A percentile compares a stretch with the other conserved stretches of the same genome.
Evolutionary conservation across 2,888 invertebrate genomes (phyloP).

Genomic region (Ophion ellenae): DNA sequence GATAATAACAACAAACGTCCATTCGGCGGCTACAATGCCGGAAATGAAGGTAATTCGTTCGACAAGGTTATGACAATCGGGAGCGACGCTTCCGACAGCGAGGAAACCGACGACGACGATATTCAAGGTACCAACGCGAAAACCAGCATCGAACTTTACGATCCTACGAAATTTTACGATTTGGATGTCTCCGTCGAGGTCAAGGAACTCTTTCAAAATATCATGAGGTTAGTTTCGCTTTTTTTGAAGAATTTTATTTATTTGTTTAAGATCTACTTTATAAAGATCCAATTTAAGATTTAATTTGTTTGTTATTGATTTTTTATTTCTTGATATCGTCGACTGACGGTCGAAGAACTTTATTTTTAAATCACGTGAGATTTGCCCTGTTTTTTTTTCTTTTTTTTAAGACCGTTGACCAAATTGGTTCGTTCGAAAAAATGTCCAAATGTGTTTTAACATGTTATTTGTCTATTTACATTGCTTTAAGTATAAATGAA

Average conservation of each 20-base stretch:
- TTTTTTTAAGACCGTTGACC: too few relatives aligned
- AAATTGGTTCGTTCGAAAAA: too few relatives aligned
- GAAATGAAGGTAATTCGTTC: constrained; percentile 66
- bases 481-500: too few relatives aligned
- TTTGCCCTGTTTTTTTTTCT: too few relatives aligned
- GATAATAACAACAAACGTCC: constrained; percentile 56
- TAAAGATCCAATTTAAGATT: not conserved
- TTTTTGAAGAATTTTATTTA: not conserved
- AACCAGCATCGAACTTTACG: constrained; percentile 85
- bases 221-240: constrained; percentile 88
- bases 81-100: constrained; percentile 80
- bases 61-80: constrained; percentile 73
- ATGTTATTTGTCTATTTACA: too few relatives aligned
- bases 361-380: too few relatives aligned
- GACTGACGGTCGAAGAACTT: too few relatives aligned
- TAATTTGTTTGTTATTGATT: not conserved
- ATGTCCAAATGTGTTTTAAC: too few relatives aligned
- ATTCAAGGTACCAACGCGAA: constrained; percentile 73
- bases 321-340: not conserved
- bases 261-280: not conserved
- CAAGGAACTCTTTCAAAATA: constrained; percentile 96
- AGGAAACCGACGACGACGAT: constrained; percentile 81
- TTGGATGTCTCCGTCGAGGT: constrained; percentile 93
- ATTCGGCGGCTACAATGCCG: constrained; percentile 70
- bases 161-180: constrained; percentile 93